Conservation (phyloP, 37 sponge, comb jelly and placozoan species). For the Oscarella lobularis region DNA sequence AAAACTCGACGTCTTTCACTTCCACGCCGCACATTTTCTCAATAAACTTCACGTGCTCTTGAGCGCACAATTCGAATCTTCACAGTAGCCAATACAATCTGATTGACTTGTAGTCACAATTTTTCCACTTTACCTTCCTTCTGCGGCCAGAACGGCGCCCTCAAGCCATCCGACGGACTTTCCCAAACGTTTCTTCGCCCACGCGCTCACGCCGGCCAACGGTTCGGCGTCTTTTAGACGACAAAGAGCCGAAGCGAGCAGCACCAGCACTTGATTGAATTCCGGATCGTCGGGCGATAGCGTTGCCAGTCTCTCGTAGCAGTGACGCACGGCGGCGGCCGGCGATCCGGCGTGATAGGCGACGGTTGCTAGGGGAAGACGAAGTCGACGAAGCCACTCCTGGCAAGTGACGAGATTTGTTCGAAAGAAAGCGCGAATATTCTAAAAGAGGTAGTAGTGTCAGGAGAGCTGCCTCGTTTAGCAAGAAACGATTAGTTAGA, state of each 20-base stretch:
- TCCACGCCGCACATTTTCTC: no score
- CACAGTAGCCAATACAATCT: no score
- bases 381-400: conserved; percentile 68
- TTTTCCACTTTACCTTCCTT: no score
- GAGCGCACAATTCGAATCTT: no score
- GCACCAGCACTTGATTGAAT: neutral
- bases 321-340: conserved; percentile 59
- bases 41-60: no score
- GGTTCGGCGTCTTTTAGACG: neutral
- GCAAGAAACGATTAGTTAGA: no score
- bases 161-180: neutral
- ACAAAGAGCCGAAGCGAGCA: conserved; percentile 1
- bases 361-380: conserved; percentile 65
- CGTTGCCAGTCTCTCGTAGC: conserved; percentile 43
- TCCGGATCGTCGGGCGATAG: neutral
- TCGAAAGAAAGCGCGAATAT: conserved; percentile 49
- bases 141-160: neutral
- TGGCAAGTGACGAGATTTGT: conserved; percentile 75
- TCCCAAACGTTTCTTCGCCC: neutral
- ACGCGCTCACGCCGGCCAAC: neutral
- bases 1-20: no score
- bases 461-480: no score
- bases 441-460: neutral
- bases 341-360: conserved; percentile 75
- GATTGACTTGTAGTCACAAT: no score